Evolutionary conservation across 2,113 vertebrate species (phyloP), one percentile per base, ranked within the genome.

Genomic region (Clinocottus analis): DNA sequence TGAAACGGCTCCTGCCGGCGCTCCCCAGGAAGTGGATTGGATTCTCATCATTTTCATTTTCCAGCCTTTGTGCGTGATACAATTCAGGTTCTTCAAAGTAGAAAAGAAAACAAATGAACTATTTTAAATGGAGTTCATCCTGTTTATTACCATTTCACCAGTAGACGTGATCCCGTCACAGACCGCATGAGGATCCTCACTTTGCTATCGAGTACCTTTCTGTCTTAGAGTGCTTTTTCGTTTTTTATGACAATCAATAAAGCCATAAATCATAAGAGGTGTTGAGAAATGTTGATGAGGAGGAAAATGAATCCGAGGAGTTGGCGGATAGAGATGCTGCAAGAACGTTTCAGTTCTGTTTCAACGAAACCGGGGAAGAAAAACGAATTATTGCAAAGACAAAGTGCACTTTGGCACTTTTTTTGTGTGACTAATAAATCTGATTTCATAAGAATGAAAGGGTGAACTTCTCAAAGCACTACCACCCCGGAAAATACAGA

Each of bases 181-280:
- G 37, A 35, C 29, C 39, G 43, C 2, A 5, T 14, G 27, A n/a
- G n/a, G n/a, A n/a, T n/a, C n/a, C n/a, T n/a, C n/a, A n/a, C n/a
- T n/a, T n/a, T n/a, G n/a, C n/a, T n/a, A n/a, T n/a, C 4, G 29
- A 31, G 29, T 31, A 61, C 55, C 71, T 55, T 53, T 73, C 21
- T 67, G 53, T 25, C 63, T 74, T 3, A 58, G 70, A 78, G 53
- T 66, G 71, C 45, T 68, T 60, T 33, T 68, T 66, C 41, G 39
- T 61, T 68, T 43, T 45, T 76, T 45, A 58, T 21, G 61, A 59
- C 27, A 43, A 63, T 79, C 72, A 56, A 63, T 73, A 33, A 80
- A 47, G 6, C 16, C 21, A 51, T 73, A 80, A 83, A 77, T 80
- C 68, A 83, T 6, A 0, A 1, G 3, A 41, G 45, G 53, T 25